These are phyloP conservation scores for Formicarius rufipectus DNA, from an alignment of 2,113 vertebrate genomes.

Conservation along the genomic window DNA sequence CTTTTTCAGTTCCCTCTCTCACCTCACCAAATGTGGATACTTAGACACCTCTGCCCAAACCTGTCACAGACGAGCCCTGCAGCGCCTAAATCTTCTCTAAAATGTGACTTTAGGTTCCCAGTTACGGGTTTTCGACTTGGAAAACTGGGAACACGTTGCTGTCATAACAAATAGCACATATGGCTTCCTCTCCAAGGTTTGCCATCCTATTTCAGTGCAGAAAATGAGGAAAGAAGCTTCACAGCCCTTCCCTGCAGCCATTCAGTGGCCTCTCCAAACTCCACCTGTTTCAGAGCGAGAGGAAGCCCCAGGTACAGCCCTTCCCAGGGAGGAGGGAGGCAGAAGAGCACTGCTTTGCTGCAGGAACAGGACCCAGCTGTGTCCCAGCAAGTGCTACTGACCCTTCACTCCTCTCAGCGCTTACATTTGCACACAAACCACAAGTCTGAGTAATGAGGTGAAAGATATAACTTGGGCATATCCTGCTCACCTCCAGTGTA, in stretches of 20 bases:
- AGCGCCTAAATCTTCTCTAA: not conserved
- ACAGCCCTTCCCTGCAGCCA: not conserved
- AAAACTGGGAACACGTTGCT: not conserved
- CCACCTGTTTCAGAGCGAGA: not conserved
- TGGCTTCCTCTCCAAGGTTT: not conserved
- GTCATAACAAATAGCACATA: not conserved
- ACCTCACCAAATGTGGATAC: not conserved
- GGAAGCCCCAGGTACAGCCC: not conserved
- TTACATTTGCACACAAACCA: not conserved
- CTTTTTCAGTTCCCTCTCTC: not conserved
- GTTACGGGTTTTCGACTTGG: fast-evolving
- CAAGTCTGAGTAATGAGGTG: not conserved
- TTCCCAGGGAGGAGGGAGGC: not conserved
- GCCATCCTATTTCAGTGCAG: not conserved
- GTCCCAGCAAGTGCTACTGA: not conserved
- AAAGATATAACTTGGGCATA: not conserved
- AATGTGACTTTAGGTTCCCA: not conserved
- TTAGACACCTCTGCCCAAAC: not conserved
- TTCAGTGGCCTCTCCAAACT: not conserved
- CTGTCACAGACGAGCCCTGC: not conserved
- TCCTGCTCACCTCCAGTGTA: not conserved
- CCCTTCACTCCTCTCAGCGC: not conserved
- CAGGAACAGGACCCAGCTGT: not conserved
- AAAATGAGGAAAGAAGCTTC: not conserved
- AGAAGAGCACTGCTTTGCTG: not conserved